Evolutionary conservation across 2,797 vertebrate genomes (phyloP).

Genomic region (Momotus momota): DNA sequence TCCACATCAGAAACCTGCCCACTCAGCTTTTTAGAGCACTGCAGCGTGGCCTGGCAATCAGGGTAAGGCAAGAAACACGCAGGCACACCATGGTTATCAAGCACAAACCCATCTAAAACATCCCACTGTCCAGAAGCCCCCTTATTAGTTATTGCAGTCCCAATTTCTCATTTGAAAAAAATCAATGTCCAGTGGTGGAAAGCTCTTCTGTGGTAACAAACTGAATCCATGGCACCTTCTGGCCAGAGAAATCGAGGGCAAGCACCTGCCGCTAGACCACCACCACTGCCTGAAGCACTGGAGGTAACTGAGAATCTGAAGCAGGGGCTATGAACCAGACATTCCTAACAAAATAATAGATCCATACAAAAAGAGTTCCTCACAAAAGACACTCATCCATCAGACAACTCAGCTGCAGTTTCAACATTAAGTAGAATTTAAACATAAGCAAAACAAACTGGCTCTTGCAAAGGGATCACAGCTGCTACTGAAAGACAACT

Average conservation of each 20-base stretch:
- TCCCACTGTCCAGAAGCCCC: neutral
- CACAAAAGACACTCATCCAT: neutral
- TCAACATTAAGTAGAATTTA: neutral
- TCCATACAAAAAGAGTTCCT: neutral
- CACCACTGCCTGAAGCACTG: neutral
- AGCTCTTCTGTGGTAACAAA: neutral
- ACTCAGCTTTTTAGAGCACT: neutral
- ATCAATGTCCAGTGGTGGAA: neutral
- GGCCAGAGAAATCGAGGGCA: neutral
- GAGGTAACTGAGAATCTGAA: neutral
- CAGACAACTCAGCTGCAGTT: neutral
- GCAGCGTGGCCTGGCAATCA: fast-evolving
- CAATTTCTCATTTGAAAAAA: neutral
- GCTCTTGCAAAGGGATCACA: neutral
- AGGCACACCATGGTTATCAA: neutral
- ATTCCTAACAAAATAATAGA: neutral
- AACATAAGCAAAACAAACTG: neutral
- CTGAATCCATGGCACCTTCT: neutral
- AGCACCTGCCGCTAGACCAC: neutral
- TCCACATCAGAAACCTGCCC: neutral
- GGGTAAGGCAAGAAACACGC: neutral
- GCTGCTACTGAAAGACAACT: neutral
- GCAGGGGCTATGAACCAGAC: neutral
- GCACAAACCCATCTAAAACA: neutral
- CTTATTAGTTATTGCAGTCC: neutral